Percentiles rank a stretch among this genome's conserved stretches.
Conservation (phyloP, 1,140 invertebrate genomes). For the Panagrolaimus sp. region DNA sequence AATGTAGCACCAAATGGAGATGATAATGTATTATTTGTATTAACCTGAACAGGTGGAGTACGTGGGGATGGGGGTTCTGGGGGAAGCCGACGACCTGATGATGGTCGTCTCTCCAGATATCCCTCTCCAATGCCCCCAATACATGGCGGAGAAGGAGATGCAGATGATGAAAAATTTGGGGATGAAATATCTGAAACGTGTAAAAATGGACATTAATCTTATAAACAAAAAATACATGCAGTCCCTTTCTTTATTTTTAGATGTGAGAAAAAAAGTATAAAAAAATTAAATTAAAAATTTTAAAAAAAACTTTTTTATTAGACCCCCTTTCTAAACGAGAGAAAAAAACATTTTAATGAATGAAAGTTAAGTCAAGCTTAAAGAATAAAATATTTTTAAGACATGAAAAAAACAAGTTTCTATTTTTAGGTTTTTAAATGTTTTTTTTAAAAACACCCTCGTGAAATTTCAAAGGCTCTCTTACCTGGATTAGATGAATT, state of each 20-base stretch:
- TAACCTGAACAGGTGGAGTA: not conserved
- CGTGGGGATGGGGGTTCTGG: not conserved
- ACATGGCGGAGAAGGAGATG: not conserved
- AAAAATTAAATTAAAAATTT: not conserved
- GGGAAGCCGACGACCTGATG: not conserved
- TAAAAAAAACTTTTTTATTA: not conserved
- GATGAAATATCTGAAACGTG: not conserved
- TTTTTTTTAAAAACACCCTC: not conserved
- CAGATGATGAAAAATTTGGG: not conserved
- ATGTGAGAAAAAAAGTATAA: constrained; percentile 1
- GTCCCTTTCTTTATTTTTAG: not conserved
- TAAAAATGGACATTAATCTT: not conserved
- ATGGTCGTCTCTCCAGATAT: constrained; percentile 1
- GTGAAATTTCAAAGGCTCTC: not conserved
- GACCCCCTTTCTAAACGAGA: no score
- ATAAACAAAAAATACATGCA: not conserved
- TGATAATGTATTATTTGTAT: not conserved
- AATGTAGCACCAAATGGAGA: not conserved
- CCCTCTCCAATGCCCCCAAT: no score
- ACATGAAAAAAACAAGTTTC: not conserved
- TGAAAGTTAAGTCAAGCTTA: not conserved
- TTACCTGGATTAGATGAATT: not conserved
- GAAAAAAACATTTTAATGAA: constrained; percentile 5
- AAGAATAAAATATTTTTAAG: not conserved
- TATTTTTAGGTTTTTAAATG: not conserved